Evolutionary conservation across 2,113 vertebrate genomes (phyloP), one percentile per base, ranked within the genome.

Genomic region (Archocentrus centrarchus): DNA sequence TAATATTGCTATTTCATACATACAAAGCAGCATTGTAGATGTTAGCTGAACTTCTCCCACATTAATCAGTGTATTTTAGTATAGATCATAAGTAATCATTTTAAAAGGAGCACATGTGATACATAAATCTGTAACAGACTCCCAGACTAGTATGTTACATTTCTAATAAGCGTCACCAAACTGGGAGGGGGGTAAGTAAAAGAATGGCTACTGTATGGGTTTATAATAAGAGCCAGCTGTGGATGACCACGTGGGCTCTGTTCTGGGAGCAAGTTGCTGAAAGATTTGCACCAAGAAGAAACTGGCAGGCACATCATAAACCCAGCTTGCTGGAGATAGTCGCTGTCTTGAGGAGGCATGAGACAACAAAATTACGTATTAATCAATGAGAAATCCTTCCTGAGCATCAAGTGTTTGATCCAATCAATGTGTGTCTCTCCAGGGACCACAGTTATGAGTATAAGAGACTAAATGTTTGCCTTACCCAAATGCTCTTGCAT

Each of bases 141-240:
- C 92, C 94, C 76, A 50, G 81, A 89, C 91, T 93, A 95, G 93
- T 95, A 96, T 96, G 96, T 96, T 97, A 97, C 95, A 96, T 97
- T 97, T 97, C 97, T 96, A 97, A 97, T 96, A 97, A 95, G 96
- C 97, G 92, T 97, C 97, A 97, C 96, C 93, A 93, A 96, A 95
- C 94, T 96, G 91, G 89, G 86, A 73, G 84, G 89, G 83, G 90
- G 93, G 95, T 95, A 78, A 96, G 97, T 96, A 96, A 97, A 97
- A 97, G 97, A 98, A 98, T 97, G 96, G 97, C 96, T 96, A 88
- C 79, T 96, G 96, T 96, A 96, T 96, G 96, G 93, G 91, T 88
- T 91, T 91, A 94, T 98, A 98, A 99, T 97, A 96, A 94, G 95
- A 96, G 96, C 97, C 98, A 99, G 97, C 97, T 99, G 98, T 97